Base-by-base conservation (phyloP, 1,140 invertebrate genomes). In the Sycobia sp. region DNA sequence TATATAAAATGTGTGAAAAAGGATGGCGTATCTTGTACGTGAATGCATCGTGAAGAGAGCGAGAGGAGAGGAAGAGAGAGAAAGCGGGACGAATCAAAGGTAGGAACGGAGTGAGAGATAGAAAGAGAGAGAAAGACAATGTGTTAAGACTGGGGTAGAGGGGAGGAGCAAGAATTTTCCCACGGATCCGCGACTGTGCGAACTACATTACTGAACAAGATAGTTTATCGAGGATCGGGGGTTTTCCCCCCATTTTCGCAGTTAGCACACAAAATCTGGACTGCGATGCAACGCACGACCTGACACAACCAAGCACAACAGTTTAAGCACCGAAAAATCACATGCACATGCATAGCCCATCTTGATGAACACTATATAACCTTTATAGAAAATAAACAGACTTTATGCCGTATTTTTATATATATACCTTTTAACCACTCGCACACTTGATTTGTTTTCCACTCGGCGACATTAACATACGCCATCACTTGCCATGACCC, bases 401-500 rank as follows among this genome's bases (percentile, higher is more conserved):
- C n/a, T n/a, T n/a, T n/a, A n/a, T n/a, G n/a, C 29, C 36, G 36
- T 8, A n/a, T 8, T 39, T 39, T 39, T 39, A n/a, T n/a, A n/a
- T 39, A 64, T 67, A 59, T 70, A 82, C 94, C 94, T 89, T 91
- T 90, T 62, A 96, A 81, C 94, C 94, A 97, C 76, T 95, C 93
- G 65, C 89, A 92, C 58, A 96, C 93, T 86, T 96, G 92, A 72
- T 94, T 91, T n/a, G 92, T 89, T 67, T 90, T 90, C 94, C 94
- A 97, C 83, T 95, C 92, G 63, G 88, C 90, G 68, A 96, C 90
- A 83, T 95, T 94, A 71, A 95, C 89, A 81, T 91, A 92, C 77
- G 90, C 90, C 91, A 91, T 92, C 71, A 73, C 67, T 71, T 67
- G 65, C 60, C 54, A 64, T 64, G 61, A 58, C 62, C 54, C 47